Conservation (phyloP, 2,888 invertebrate species). For the Sphaerophoria rueppellii region DNA sequence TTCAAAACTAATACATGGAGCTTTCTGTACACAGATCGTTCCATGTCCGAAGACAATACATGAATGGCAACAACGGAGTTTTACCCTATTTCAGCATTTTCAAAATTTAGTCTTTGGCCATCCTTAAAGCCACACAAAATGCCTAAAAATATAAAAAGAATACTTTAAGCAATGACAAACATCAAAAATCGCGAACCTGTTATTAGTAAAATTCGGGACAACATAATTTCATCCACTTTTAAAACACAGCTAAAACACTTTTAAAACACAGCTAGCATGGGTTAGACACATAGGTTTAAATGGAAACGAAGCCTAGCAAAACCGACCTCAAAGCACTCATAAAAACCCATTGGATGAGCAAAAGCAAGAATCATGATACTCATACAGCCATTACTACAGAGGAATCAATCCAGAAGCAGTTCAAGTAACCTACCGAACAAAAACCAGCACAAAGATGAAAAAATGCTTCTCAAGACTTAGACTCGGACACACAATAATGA, state of each 20-base stretch:
- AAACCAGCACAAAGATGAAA: too few species aligned
- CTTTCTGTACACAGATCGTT: background rate
- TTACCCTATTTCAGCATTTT: conserved; percentile 3
- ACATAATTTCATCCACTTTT: background rate
- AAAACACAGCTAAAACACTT: too few species aligned
- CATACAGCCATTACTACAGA: background rate
- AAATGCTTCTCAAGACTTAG: background rate
- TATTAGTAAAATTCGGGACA: background rate
- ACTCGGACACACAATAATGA: background rate
- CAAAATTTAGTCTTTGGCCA: background rate
- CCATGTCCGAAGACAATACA: background rate
- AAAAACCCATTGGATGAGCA: background rate
- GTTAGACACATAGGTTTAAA: background rate
- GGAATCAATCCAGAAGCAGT: background rate
- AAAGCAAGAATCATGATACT: background rate
- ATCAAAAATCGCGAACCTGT: background rate
- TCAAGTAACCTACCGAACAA: background rate
- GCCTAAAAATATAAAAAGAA: background rate
- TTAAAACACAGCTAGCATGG: too few species aligned
- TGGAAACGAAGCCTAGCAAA: background rate
- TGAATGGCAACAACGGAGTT: background rate
- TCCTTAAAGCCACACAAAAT: conserved; percentile 1
- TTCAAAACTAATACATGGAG: background rate
- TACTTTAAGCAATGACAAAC: background rate
- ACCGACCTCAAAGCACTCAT: too few species aligned